Evolutionary conservation across 2,888 invertebrate genomes (phyloP).

Genomic region (Hydrotaea diabolus): DNA sequence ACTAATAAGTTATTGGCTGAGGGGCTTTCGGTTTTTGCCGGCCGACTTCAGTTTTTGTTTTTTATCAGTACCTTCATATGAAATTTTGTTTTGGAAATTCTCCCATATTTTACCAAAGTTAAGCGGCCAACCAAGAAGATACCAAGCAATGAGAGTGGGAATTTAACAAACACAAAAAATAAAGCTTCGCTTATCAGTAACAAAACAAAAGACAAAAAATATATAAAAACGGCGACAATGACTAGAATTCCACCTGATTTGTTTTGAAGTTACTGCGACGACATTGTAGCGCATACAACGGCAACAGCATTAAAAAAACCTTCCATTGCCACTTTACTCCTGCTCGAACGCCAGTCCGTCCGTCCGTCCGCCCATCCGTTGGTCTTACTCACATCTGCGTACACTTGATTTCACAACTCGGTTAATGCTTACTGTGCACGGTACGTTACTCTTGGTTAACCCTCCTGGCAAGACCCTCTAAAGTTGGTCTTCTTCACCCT

Average conservation of each 20-base stretch:
- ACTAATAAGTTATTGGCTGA: not conserved
- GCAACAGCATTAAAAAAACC: not conserved
- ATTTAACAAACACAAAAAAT: constrained; percentile 39
- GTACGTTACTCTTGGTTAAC: not conserved
- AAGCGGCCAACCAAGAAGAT: not conserved
- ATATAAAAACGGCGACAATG: constrained; percentile 8
- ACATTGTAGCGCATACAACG: not conserved
- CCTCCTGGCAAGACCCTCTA: not conserved
- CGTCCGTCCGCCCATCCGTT: not conserved
- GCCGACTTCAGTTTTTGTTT: not conserved
- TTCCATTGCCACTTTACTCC: constrained; percentile 5
- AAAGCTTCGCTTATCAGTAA: constrained; percentile 63
- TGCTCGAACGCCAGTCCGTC: not conserved
- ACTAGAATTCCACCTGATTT: constrained; percentile 51
- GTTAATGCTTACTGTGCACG: not conserved
- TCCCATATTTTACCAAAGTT: not conserved
- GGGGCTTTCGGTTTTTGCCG: not conserved
- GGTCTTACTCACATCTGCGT: not conserved
- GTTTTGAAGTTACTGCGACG: constrained; percentile 41
- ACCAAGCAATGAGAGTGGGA: not conserved
- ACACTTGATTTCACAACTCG: constrained; percentile 39
- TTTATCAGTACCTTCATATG: constrained; percentile 35
- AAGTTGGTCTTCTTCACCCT: not conserved
- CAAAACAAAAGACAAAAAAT: constrained; percentile 22
- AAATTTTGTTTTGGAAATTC: constrained; percentile 31